Base-by-base conservation (phyloP, 2,888 invertebrate species). In the Rhamnusium bicolor region DNA sequence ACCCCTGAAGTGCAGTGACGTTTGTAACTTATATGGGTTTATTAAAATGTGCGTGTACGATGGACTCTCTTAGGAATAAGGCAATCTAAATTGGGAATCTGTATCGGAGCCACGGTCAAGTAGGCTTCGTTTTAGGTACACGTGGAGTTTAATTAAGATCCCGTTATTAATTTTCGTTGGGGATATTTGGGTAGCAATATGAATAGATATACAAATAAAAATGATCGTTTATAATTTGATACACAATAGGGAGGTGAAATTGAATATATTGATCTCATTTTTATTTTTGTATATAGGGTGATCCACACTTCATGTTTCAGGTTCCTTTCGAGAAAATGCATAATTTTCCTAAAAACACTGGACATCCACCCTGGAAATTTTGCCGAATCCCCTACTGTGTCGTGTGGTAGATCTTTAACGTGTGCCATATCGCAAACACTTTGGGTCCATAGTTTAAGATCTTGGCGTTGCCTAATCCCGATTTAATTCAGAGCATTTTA, bases 1-100 rank as follows among this genome's bases (percentile, higher is more conserved):
- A 73, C 69, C 72, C 78, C 74, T 65, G 71, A 74, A 75, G 68
- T 75, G 63, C 74, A 74, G 72, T 78, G 71, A 77, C 74, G 71
- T 79, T 77, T 51, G 72, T 74, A 78, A 80, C 80, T 77, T 78
- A 77, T 80, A 79, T 72, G 74, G 76, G 75, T 78, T 80, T 80
- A 82, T 81, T 81, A 80, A 82, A 82, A 79, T 81, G 72, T 71
- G 71, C 75, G 69, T 80, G 79, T 77, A 74, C 71, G 66, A 66
- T 16, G 19, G 18, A 68, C 46, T 77, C 82, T 80, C 80, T 32
- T 60, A 79, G 78, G 77, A 76, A 72, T 78, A 73, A 46, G 53
- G 60, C 75, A 69, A 72, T 73, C 71, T 74, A 69, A 70, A 71
- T 75, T 72, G 21, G 65, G 69, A 54, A 58, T 77, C 78, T 80